Base-by-base conservation (phyloP, 2,113 vertebrate species). In the Oriolus oriolus region DNA sequence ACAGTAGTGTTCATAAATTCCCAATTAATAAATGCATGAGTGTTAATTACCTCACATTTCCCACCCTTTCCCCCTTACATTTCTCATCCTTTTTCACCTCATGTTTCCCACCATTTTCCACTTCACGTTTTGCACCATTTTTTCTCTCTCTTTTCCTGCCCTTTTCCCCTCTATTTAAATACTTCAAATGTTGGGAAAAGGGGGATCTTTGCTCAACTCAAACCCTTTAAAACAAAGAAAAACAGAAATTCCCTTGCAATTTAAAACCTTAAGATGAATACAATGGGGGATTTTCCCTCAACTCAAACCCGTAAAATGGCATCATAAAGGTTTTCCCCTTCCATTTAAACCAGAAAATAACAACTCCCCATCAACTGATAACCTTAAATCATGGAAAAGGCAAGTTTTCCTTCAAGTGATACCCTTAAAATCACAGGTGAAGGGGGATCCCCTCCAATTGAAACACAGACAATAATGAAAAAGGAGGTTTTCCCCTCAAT, bases 111-210 rank as follows among this genome's bases (percentile, higher is more conserved):
- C 18, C 15, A 17, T 60, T 60, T 82, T 18, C 4, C 39, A 35
- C 17, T 12, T 37, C 26, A 16, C 7, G 0, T 15, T 56, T 74
- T 6, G 23, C 0, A 2, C 13, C 17, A 4, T n/a, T 45, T 75
- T 37, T 13, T 21, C 2, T 23, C 21, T 35, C 35, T 35, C 28
- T 27, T 64, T 54, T 74, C 22, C 18, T 39, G 15, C 31, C n/a
- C 11, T 50, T 66, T 37, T 5, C 17, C 13, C 22, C 23, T 42
- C 31, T 24, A 28, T 35, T 66, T 57, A 66, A 76, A 42, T 49
- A 66, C 10, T 30, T 49, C 16, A 42, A 26, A 26, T 35, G 26
- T 14, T 57, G 52, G 23, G 1, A 14, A 66, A 50, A 9, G 10
- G 13, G 10, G 7, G 6, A 5, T 27, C 57, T 35, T 13, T 2